A percentile compares a stretch with the other conserved stretches of the same genome.
Evolutionary conservation across 2,797 vertebrate genomes (phyloP).

Genomic region (Peromyscus attwateri): DNA sequence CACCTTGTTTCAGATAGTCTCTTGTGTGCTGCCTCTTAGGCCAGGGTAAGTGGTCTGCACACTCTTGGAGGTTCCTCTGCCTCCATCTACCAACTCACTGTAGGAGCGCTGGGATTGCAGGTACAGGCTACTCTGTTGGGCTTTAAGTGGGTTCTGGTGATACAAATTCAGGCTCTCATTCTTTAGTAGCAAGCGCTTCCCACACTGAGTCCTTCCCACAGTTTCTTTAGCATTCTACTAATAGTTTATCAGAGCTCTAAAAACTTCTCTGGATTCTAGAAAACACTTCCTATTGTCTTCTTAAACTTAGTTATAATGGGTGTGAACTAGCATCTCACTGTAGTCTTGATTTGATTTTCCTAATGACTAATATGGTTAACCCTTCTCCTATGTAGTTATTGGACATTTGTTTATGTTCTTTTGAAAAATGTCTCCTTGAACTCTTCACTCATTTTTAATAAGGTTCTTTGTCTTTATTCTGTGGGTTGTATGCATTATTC

Average conservation of each 20-base stretch:
- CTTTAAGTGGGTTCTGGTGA: neutral
- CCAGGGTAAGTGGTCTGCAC: neutral
- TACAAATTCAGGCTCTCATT: neutral
- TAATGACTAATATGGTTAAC: neutral
- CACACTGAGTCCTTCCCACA: neutral
- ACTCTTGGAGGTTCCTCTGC: neutral
- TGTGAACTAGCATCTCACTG: neutral
- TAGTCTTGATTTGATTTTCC: neutral
- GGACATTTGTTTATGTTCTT: slow-evolving; percentile 4
- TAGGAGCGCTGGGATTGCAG: neutral
- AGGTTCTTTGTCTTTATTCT: slow-evolving; percentile 26
- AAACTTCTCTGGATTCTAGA: neutral
- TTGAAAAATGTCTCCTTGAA: neutral
- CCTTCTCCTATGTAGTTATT: neutral
- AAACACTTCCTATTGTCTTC: neutral
- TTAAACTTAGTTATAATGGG: neutral
- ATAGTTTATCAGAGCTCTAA: neutral
- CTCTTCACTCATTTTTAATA: neutral
- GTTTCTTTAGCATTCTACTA: neutral
- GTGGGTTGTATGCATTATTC: neutral
- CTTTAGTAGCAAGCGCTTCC: neutral
- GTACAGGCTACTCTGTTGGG: neutral
- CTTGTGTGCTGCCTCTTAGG: neutral
- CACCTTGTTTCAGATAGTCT: neutral
- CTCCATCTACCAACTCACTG: neutral